phyloP scores from a whole-genome alignment of 2,888 invertebrate species.

The Apoda limacodes region DNA sequence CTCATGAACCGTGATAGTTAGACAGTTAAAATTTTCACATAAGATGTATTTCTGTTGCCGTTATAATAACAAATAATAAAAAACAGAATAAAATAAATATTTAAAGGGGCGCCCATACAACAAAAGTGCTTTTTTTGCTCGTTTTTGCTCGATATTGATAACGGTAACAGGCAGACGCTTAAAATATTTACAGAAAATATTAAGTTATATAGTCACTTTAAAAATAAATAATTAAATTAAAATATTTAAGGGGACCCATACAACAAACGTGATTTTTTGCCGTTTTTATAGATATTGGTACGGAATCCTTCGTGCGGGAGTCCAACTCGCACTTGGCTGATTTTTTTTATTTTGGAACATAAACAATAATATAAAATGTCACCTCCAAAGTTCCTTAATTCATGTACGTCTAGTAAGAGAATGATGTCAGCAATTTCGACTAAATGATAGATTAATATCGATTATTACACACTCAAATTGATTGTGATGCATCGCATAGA shows the following conservation, averaged over 20 bases:
- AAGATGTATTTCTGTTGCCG: background rate
- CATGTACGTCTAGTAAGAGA: too few species aligned
- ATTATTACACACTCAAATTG: too few species aligned
- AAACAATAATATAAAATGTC: background rate
- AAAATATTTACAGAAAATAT: background rate
- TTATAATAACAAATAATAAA: background rate
- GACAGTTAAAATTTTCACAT: background rate
- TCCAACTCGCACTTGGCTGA: too few species aligned
- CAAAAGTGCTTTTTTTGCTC: background rate
- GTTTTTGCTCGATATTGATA: background rate
- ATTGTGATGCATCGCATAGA: too few species aligned
- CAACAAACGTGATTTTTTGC: background rate
- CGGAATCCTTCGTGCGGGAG: too few species aligned
- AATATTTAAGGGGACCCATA: background rate
- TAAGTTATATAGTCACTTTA: background rate
- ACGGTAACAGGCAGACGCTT: background rate
- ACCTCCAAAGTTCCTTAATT: too few species aligned
- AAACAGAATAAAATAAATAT: background rate
- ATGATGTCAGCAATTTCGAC: too few species aligned
- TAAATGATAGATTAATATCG: too few species aligned
- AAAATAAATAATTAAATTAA: background rate
- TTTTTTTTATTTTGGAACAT: background rate
- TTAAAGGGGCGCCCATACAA: too few species aligned
- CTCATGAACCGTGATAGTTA: background rate
- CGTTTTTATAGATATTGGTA: too few species aligned